Conservation (phyloP, 2,113 vertebrate species). For the Aptenodytes patagonicus region DNA sequence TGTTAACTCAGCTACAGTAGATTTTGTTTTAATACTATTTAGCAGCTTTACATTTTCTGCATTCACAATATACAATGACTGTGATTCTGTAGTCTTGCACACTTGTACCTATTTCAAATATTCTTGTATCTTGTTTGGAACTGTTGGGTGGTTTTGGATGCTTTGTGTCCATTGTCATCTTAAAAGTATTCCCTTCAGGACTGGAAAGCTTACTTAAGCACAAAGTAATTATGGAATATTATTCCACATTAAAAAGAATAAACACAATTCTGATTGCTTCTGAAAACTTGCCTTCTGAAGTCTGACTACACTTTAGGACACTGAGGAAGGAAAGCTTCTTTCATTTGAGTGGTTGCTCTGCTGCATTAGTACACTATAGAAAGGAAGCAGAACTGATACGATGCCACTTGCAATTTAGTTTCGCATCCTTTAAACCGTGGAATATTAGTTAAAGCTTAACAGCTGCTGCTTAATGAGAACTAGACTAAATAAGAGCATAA, state of each 20-base stretch:
- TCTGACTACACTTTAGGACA: background rate
- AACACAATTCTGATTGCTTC: background rate
- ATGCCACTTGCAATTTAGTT: background rate
- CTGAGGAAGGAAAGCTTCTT: background rate
- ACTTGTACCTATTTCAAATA: background rate
- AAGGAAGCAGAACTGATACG: background rate
- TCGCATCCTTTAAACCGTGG: background rate
- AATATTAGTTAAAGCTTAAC: background rate
- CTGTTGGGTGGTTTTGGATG: background rate
- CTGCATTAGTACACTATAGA: background rate
- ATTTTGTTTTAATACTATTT: background rate
- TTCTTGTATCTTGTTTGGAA: background rate
- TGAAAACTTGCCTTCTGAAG: background rate
- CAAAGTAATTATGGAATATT: background rate
- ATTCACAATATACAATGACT: background rate
- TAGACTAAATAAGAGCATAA: background rate
- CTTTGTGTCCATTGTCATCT: background rate
- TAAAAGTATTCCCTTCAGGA: background rate
- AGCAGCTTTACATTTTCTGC: background rate
- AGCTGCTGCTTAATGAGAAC: background rate
- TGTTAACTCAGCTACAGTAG: background rate
- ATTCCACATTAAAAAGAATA: background rate
- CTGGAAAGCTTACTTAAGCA: background rate
- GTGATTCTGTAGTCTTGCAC: background rate
- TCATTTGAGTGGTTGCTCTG: background rate